A percentile compares a stretch with the other conserved stretches of the same genome.
These are phyloP conservation scores for Poeciliopsis presidionis DNA, from an alignment of 2,797 vertebrate species.

Conservation along the genomic window DNA sequence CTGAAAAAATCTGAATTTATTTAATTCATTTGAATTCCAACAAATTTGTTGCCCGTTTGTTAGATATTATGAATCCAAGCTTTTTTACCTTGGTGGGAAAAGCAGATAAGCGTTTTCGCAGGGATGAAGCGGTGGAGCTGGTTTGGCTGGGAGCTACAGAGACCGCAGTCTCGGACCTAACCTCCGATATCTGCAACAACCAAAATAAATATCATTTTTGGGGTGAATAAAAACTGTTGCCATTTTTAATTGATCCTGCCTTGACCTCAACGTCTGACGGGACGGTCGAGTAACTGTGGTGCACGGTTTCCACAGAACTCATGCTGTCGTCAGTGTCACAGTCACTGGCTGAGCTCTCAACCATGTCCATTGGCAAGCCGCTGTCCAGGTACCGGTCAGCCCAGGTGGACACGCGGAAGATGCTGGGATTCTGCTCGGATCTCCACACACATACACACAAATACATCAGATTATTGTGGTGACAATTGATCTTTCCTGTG, in stretches of 20 bases:
- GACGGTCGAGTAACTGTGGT: slow-evolving; percentile 76
- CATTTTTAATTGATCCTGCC: neutral
- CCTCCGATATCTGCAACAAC: slow-evolving; percentile 74
- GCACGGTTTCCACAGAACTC: slow-evolving; percentile 64
- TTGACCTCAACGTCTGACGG: slow-evolving; percentile 81
- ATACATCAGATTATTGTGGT: slow-evolving; percentile 21
- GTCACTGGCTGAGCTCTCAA: slow-evolving; percentile 64
- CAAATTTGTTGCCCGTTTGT: neutral
- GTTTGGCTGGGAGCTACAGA: slow-evolving; percentile 58
- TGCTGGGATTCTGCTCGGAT: slow-evolving; percentile 48
- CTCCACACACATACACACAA: slow-evolving; percentile 42
- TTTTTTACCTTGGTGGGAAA: slow-evolving; percentile 73
- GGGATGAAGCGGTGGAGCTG: slow-evolving; percentile 74
- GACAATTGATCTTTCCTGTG: slow-evolving; percentile 17
- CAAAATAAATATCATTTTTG: neutral
- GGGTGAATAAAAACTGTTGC: neutral
- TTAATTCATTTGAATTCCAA: neutral
- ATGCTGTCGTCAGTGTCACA: slow-evolving; percentile 76
- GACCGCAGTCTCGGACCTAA: slow-evolving; percentile 72
- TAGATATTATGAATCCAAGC: neutral
- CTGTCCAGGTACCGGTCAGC: slow-evolving; percentile 82
- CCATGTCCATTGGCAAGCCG: slow-evolving; percentile 69
- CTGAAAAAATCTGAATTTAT: neutral
- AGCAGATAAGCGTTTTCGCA: slow-evolving; percentile 79
- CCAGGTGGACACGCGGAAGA: slow-evolving; percentile 73